Base-by-base conservation (phyloP, 2,113 vertebrate genomes). In the Scomber scombrus region DNA sequence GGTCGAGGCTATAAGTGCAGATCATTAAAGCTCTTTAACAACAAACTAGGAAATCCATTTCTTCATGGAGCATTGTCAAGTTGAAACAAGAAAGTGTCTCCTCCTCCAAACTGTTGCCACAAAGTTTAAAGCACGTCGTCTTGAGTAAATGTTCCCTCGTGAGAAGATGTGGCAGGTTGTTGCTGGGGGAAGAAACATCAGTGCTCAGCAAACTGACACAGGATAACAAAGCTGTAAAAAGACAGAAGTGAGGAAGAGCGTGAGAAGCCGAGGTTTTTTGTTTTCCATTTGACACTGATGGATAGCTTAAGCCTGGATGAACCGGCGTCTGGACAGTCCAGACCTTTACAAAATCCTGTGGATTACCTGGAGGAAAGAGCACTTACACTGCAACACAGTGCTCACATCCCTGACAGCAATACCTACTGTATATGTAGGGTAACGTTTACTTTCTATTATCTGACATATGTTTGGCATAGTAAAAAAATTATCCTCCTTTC, bases 201-300 rank as follows among this genome's bases (percentile, higher is more conserved):
- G 10, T n/a, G 45, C 26, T 40, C 58, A 55, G 70, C 54, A 54
- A 75, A 57, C 63, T 75, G 69, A 62, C 50, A 6, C 57, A 55
- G 58, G 47, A 71, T 7, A 80, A 83, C 62, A 68, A 64, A 80
- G 65, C 76, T 56, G 73, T 71, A 14, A 34, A 61, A 73, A 21
- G 49, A 18, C 47, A 54, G 40, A 19, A 5, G 63, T 11, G 61
- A 49, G 50, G 56, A 61, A 50, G 21, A 21, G 60, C 2, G 13
- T n/a, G 67, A 81, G 13, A 68, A 88, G 60, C 50, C 4, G 3
- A 26, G 86, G 52, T n/a, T 76, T 88, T 34, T 86, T 79, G 83
- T 83, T 87, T 86, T 88, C 83, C 73, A 52, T 76, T 71, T 86
- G 88, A 88, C 85, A 81, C 70, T 89, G 88, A 90, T 71, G 79